phyloP scores from a whole-genome alignment of 2,888 invertebrate species.

The Aelia acuminata region DNA sequence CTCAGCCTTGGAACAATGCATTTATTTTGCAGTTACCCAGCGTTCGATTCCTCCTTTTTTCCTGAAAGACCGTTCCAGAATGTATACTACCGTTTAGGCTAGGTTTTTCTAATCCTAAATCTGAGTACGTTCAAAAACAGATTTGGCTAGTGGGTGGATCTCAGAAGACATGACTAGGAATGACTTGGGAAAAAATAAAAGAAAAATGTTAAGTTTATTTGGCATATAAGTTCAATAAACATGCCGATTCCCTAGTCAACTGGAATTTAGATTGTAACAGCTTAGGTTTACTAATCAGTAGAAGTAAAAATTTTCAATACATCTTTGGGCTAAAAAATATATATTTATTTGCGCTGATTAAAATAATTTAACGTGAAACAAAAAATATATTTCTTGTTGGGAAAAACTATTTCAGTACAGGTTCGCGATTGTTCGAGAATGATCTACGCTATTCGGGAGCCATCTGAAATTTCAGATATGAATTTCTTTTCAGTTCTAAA shows the following conservation, averaged over 20 bases:
- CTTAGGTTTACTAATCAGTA: neutral
- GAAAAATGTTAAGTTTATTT: constrained; percentile 28
- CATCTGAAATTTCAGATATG: too few species aligned
- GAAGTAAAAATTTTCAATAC: too few species aligned
- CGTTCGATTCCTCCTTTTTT: neutral
- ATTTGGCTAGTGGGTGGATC: constrained; percentile 32
- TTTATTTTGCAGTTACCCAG: neutral
- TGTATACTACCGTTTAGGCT: neutral
- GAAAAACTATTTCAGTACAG: too few species aligned
- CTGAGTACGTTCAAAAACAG: neutral
- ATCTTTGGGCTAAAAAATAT: too few species aligned
- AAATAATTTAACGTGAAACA: too few species aligned
- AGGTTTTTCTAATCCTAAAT: neutral
- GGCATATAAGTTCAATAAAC: neutral
- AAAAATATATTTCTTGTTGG: too few species aligned
- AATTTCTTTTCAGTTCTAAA: too few species aligned
- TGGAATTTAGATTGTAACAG: neutral
- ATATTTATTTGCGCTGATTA: too few species aligned
- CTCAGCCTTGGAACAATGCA: neutral
- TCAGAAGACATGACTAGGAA: neutral
- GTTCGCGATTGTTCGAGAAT: too few species aligned
- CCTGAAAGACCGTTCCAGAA: neutral
- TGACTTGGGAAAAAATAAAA: neutral
- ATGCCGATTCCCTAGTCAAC: neutral
- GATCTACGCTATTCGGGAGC: too few species aligned